These are phyloP conservation scores for Melanostoma scalare DNA, from an alignment of 2,888 invertebrate species.

Conservation along the genomic window DNA sequence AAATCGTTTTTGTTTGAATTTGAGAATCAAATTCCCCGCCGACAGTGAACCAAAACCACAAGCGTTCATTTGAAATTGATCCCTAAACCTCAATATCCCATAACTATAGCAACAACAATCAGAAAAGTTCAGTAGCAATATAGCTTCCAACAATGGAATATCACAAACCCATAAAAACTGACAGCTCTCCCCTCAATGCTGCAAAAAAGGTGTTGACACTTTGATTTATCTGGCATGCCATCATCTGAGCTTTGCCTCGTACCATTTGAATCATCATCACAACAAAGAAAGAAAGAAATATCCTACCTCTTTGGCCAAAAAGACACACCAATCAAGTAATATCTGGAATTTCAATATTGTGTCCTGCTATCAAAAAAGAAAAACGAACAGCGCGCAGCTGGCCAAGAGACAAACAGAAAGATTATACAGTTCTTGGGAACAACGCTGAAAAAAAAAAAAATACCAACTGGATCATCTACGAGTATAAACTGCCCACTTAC, in stretches of 20 bases:
- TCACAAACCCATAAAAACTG: constrained; percentile 77
- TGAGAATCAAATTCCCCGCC: constrained; percentile 43
- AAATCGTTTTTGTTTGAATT: background rate
- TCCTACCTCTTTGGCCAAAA: constrained; percentile 37
- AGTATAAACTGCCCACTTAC: constrained; percentile 72
- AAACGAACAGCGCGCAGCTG: constrained; percentile 56
- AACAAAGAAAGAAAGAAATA: constrained; percentile 11
- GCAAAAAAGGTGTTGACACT: constrained; percentile 82
- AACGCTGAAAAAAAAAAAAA: constrained; percentile 45
- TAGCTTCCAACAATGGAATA: constrained; percentile 56
- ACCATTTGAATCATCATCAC: constrained; percentile 68
- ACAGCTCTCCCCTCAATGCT: constrained; percentile 75
- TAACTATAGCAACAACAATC: background rate
- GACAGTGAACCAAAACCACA: constrained; percentile 23
- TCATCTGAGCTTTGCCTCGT: constrained; percentile 75
- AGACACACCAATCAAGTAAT: constrained; percentile 73
- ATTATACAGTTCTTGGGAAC: constrained; percentile 56
- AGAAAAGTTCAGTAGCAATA: background rate
- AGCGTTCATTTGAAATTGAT: constrained; percentile 28
- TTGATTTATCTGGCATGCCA: constrained; percentile 82
- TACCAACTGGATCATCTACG: constrained; percentile 70
- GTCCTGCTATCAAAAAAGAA: constrained; percentile 41
- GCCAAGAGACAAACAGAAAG: constrained; percentile 30
- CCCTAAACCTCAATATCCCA: background rate
- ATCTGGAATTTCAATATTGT: constrained; percentile 74